Percentiles rank a stretch among this genome's conserved stretches.
phyloP scores from a whole-genome alignment of 2,113 vertebrate genomes.

The Axis porcinus region DNA sequence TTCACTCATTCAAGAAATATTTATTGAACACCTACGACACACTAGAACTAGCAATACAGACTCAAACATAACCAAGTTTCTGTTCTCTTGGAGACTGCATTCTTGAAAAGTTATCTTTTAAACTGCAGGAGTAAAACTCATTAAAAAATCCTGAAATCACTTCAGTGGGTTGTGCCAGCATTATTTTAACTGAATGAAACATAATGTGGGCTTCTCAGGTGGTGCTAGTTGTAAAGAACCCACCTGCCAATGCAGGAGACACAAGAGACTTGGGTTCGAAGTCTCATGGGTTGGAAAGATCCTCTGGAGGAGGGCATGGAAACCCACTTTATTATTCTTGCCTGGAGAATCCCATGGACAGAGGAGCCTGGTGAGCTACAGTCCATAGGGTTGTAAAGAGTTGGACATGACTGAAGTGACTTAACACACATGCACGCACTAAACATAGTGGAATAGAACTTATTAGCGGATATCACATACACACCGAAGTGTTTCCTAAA shows the following conservation, averaged over 20 bases:
- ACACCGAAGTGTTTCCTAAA: background rate
- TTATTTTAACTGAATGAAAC: background rate
- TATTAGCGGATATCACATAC: background rate
- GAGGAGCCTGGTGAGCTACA: background rate
- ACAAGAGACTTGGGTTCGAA: background rate
- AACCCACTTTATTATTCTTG: background rate
- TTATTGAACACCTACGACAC: background rate
- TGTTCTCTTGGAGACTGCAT: background rate
- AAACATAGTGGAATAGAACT: background rate
- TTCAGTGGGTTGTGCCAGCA: background rate
- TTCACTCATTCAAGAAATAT: background rate
- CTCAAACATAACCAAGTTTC: background rate
- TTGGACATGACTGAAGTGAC: background rate
- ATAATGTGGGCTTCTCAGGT: background rate
- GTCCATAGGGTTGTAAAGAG: background rate
- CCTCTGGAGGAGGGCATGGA: background rate
- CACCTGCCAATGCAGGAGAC: background rate
- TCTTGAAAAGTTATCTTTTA: background rate
- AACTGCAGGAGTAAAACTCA: background rate
- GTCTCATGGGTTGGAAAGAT: background rate
- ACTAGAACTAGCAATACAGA: background rate
- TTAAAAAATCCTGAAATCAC: background rate
- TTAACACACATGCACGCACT: background rate
- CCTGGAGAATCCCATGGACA: background rate
- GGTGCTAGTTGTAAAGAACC: background rate